These are phyloP conservation scores for Lasioglossum zephyrum DNA, from an alignment of 2,888 invertebrate species.

Conservation along the genomic window DNA sequence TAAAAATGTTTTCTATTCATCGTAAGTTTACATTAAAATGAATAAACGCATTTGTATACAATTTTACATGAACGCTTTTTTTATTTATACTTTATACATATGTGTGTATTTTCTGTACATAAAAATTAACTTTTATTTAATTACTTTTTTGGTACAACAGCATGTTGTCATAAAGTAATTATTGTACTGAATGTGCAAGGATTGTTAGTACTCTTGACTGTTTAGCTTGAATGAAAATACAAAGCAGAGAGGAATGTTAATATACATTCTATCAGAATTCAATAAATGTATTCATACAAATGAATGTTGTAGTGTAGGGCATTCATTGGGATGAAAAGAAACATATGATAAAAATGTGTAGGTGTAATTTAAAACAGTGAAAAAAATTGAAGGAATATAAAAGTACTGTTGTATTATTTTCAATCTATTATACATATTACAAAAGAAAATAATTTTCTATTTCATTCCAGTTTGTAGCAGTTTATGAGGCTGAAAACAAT, in stretches of 20 bases:
- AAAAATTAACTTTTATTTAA: neutral
- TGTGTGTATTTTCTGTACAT: neutral
- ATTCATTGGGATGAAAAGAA: no score
- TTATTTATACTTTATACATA: no score
- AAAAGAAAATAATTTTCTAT: no score
- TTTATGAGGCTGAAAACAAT: no score
- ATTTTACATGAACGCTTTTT: neutral
- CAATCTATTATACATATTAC: no score
- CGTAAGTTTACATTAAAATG: neutral
- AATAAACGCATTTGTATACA: neutral
- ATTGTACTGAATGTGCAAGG: neutral
- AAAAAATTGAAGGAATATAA: no score
- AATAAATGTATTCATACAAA: no score
- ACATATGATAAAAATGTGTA: no score
- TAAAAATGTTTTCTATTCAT: neutral
- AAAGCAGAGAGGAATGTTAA: neutral
- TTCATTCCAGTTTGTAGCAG: no score
- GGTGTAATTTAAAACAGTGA: no score
- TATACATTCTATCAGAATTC: neutral
- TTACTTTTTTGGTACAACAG: neutral
- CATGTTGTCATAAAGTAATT: neutral
- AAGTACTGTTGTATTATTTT: no score
- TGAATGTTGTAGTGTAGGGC: no score
- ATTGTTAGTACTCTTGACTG: neutral
- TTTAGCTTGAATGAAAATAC: neutral